Evolutionary conservation across 2,888 invertebrate genomes (phyloP).

Genomic region (Ochropacha duplaris): DNA sequence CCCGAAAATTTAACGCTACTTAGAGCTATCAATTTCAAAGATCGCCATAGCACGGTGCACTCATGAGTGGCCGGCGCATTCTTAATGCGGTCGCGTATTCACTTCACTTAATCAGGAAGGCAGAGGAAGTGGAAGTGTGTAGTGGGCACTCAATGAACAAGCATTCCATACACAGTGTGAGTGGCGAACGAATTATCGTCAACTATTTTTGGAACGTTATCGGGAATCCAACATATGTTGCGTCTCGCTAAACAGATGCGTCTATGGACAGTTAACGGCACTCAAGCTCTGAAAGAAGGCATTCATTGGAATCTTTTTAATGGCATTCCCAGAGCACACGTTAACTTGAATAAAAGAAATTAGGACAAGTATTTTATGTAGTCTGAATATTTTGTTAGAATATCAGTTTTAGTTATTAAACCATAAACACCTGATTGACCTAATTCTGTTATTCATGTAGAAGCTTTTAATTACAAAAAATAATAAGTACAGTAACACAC

Average conservation of each 20-base stretch:
- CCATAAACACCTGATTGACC: background rate
- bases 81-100: constrained; percentile 48
- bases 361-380: background rate
- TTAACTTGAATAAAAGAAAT: constrained; percentile 12
- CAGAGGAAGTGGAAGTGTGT: constrained; percentile 61
- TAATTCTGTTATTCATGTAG: background rate
- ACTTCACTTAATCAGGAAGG: constrained; percentile 57
- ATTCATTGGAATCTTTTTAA: constrained; percentile 31
- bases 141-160: constrained; percentile 51
- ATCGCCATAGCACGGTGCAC: constrained; percentile 39
- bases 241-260: constrained; percentile 56
- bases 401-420: no score
- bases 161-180: constrained; percentile 57
- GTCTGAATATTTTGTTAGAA: background rate
- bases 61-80: constrained; percentile 37
- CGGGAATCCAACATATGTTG: constrained; percentile 53
- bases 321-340: constrained; percentile 27
- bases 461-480: background rate
- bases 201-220: constrained; percentile 68
- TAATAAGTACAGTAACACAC: constrained; percentile 7
- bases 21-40: constrained; percentile 49
- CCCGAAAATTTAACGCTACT: constrained; percentile 52
- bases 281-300: constrained; percentile 33
- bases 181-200: constrained; percentile 63
- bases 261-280: constrained; percentile 45